Base-by-base conservation (phyloP, 2,797 vertebrate genomes). In the Arctocebus calabarensis region DNA sequence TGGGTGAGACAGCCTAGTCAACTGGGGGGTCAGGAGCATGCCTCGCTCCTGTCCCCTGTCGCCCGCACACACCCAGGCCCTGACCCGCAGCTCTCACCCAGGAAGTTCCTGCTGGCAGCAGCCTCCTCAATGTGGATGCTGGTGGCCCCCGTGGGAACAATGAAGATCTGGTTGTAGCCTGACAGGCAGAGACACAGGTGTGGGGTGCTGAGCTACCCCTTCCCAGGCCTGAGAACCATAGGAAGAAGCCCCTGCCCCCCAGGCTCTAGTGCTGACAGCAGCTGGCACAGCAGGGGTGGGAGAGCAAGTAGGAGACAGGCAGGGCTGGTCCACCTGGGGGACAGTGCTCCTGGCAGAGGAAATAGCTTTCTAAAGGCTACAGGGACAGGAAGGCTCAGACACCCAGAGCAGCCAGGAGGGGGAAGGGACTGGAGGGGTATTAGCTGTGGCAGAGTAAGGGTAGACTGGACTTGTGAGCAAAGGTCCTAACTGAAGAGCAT, bases 161-260 rank as follows among this genome's bases (percentile, higher is more conserved):
- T 98, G 95, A 99, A 98, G 97, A 99, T 99, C 98, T 99, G 99
- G 98, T 99, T 99, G 98, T 99, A 99, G 96, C 99, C 99, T 99
- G 94, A 22, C 78, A 45, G 87, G 32, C 55, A 4, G 70, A 75
- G 11, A 74, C 0, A 5, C 37, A 34, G 45, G 10, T 11, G 29
- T n/a, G n/a, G 43, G 64, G 16, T 7, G 83, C 9, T 14, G 79
- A 37, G 27, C 12, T 34, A 20, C 5, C 45, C 82, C 16, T 4
- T 13, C 2, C 16, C n/a, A 17, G 9, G 43, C 84, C 4, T 34
- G 70, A 27, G 4, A 2, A n/a, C 20, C 81, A 62, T 6, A 25
- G 48, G 23, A 40, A 64, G 7, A 55, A n/a, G n/a, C 0, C 6
- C 29, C 78, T 14, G 10, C 45, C 68, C 62, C 1, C 20, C 19